Conservation (phyloP, 2,888 invertebrate species). For the Perizoma affinitatum region DNA sequence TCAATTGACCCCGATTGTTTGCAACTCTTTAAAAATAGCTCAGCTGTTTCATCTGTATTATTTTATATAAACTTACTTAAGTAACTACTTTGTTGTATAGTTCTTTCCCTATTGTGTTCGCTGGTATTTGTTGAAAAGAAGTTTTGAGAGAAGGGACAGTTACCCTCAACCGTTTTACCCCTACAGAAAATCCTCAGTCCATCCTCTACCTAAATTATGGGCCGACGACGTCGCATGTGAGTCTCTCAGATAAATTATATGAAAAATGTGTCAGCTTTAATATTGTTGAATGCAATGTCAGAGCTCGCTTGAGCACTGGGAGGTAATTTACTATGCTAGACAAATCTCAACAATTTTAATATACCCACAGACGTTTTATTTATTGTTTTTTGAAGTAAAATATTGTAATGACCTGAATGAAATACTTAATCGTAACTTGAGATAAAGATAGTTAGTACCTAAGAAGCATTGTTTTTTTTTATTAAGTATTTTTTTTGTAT, state of each 20-base stretch:
- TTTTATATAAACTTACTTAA: too few species aligned
- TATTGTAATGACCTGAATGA: constrained; percentile 10
- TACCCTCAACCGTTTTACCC: not conserved
- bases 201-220: constrained; percentile 59
- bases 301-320: constrained; percentile 33
- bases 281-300: constrained; percentile 42
- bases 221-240: constrained; percentile 54
- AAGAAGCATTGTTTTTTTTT: too few species aligned
- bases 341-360: constrained; percentile 40
- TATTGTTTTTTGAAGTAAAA: constrained; percentile 18
- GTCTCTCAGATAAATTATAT: constrained; percentile 56
- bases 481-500: too few species aligned
- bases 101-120: too few species aligned
- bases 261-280: constrained; percentile 59
- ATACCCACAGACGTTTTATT: constrained; percentile 18
- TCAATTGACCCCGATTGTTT: too few species aligned
- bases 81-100: too few species aligned
- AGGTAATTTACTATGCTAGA: constrained; percentile 40
- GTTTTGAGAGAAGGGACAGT: too few species aligned
- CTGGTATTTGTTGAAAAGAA: too few species aligned
- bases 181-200: constrained; percentile 40
- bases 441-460: not conserved
- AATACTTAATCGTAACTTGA: constrained; percentile 10
- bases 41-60: too few species aligned
- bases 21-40: too few species aligned